phyloP scores from a whole-genome alignment of 2,888 invertebrate genomes.

The Eulithis prunata region DNA sequence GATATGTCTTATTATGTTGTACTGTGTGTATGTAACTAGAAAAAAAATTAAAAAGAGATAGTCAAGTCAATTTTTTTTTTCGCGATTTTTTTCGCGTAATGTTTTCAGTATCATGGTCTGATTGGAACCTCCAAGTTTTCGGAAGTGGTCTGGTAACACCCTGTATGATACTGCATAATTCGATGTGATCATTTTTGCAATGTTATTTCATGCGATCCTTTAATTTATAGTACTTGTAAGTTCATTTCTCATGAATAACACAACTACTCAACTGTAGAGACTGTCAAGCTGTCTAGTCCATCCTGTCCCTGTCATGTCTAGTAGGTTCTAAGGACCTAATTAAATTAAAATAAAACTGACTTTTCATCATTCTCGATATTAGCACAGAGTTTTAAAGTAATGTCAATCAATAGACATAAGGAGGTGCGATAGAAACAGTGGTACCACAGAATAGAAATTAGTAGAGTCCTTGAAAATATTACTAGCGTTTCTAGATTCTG shows the following conservation, averaged over 20 bases:
- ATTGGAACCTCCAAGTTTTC: too few species aligned
- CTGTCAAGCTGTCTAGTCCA: slow-evolving; percentile 13
- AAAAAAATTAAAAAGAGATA: too few species aligned
- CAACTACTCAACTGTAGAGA: slow-evolving; percentile 7
- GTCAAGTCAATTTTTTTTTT: too few species aligned
- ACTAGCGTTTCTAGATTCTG: slow-evolving; percentile 39
- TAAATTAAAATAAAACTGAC: slow-evolving; percentile 1
- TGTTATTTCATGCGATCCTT: background rate
- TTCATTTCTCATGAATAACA: slow-evolving; percentile 19
- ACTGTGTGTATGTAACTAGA: too few species aligned
- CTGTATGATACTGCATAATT: too few species aligned
- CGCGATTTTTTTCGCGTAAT: too few species aligned
- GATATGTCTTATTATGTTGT: too few species aligned
- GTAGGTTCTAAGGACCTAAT: slow-evolving; percentile 9
- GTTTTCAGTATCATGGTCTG: too few species aligned
- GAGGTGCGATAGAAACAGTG: slow-evolving; percentile 30
- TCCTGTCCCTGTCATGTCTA: background rate
- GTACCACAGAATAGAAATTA: slow-evolving; percentile 17
- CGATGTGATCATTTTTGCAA: too few species aligned
- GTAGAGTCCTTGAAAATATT: slow-evolving; percentile 19
- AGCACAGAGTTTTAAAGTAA: background rate
- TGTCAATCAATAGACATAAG: slow-evolving; percentile 27
- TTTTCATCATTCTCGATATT: slow-evolving; percentile 20
- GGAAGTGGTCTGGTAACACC: too few species aligned
- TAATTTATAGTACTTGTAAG: background rate